Base-by-base conservation (phyloP, 2,888 invertebrate genomes). In the Molorchus minor region DNA sequence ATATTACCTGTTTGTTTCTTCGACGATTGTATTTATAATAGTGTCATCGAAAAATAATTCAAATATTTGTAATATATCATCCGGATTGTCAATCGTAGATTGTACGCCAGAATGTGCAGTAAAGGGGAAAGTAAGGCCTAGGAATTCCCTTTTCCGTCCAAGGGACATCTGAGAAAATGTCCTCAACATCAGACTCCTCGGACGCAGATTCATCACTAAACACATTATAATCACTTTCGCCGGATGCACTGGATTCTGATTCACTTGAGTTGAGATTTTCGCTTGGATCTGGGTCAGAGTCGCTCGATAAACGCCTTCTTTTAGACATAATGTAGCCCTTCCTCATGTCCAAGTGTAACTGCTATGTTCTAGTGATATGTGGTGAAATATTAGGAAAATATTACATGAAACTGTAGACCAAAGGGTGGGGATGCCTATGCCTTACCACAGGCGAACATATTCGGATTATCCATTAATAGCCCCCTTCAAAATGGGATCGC, bases 71-170 rank as follows among this genome's bases (percentile, higher is more conserved):
- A 49, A 36, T 36, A 51, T 20, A 40, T 51, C 17, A 19, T 40
- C 15, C 5, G 25, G 19, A 53, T 53, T 10, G 3, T 2, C 10
- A 40, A 40, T 17, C 5, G 17, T 17, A 12, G 20, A 15, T 19
- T 53, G 53, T 13, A 29, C 43, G 38, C 43, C 53, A 44, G 43
- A 43, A 29, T 29, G 16, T 44, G 17, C 30, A 5, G 33, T 43
- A 15, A 53, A 52, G 7, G 52, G 52, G 17, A 25, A 25, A 25
- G 8, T 4, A 8, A 4, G 25, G 25, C 3, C 38, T 4, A 53
- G 44, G 43, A 44, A 43, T 53, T 12, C 53, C 53, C 7, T 53
- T 43, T 30, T 53, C 30, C 19, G 30, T 29, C 33, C 53, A 53
- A 13, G 44, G 43, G 8, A 53, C 19, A 44, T 44, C 53, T 40